Base-by-base conservation (phyloP, 2,888 invertebrate genomes). In the Ectropis crepuscularia region DNA sequence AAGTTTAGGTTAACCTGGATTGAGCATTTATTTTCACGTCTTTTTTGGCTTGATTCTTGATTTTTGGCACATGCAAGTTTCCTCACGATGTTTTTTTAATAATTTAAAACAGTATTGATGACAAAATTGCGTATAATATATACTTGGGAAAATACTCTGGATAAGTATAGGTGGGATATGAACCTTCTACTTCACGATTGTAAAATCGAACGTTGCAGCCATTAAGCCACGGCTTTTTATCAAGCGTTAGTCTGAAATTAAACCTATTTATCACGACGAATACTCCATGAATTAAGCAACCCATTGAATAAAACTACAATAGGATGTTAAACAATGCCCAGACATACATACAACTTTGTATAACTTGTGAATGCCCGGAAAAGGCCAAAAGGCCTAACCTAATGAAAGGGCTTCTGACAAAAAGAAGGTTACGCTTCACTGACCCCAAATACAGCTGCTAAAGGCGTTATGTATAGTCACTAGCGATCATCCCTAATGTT, bases 321-420 rank as follows among this genome's bases (percentile, higher is more conserved):
- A 55, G 64, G 46, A 53, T 46, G 55, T 57, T 62, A 68, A 64
- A 64, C 64, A 62, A 68, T 54, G 50, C 43, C n/a, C 46, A 47
- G 46, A 48, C 39, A 53, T 50, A 28, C 10, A 36, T 55, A 55
- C 43, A 47, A 53, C 57, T 57, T 43, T 51, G 8, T 42, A 55
- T 53, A 55, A 49, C 46, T 63, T 45, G 53, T 61, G 61, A 63
- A 63, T 64, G 59, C 60, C 66, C 66, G 47, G 54, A 54, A 58
- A 66, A 59, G 48, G 48, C 50, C 28, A 47, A 57, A 53, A 38
- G 53, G 53, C 37, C 48, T 36, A 36, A 57, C 46, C 46, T 58
- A 58, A 63, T 63, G 57, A 63, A 63, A 57, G 28, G 42, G 50
- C 45, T 45, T 6, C 51, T 47, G 57, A 53, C 63, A 63, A 48